These are phyloP conservation scores for Habrosyne pyritoides DNA, from an alignment of 2,888 invertebrate species.

Conservation along the genomic window DNA sequence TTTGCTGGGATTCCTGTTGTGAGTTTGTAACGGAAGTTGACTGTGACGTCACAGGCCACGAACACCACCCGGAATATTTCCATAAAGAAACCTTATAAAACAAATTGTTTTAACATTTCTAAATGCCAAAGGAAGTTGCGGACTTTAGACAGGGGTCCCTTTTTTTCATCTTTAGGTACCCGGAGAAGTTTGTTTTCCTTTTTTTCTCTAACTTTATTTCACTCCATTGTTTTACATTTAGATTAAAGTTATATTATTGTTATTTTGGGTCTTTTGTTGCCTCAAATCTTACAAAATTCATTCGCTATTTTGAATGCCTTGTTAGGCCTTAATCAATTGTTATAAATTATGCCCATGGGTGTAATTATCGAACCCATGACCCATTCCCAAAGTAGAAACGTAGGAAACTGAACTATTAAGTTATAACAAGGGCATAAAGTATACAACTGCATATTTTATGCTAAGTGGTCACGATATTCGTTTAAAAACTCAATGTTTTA, in stretches of 20 bases:
- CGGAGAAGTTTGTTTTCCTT: background rate
- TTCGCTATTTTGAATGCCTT: background rate
- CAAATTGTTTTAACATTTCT: constrained; percentile 58
- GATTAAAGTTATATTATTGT: constrained; percentile 13
- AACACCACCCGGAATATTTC: constrained; percentile 29
- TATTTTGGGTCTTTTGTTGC: background rate
- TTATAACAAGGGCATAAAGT: background rate
- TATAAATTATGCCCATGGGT: constrained; percentile 6
- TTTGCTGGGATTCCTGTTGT: constrained; percentile 44
- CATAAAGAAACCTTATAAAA: constrained; percentile 54
- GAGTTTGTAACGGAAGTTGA: constrained; percentile 37
- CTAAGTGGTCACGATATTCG: constrained; percentile 5
- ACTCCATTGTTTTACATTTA: constrained; percentile 21
- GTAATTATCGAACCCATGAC: background rate
- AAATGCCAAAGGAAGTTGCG: constrained; percentile 43
- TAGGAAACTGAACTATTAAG: constrained; percentile 1
- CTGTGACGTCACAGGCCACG: constrained; percentile 39
- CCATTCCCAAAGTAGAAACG: constrained; percentile 2
- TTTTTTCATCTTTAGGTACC: constrained; percentile 12
- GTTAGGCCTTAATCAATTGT: background rate
- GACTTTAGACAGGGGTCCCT: constrained; percentile 16
- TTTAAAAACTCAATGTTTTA: background rate
- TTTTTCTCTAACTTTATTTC: constrained; percentile 13
- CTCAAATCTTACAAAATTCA: background rate
- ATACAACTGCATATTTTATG: constrained; percentile 7